Evolutionary conservation across 2,797 vertebrate species (phyloP), one percentile per base, ranked within the genome.

Genomic region (Chrosomus eos): DNA sequence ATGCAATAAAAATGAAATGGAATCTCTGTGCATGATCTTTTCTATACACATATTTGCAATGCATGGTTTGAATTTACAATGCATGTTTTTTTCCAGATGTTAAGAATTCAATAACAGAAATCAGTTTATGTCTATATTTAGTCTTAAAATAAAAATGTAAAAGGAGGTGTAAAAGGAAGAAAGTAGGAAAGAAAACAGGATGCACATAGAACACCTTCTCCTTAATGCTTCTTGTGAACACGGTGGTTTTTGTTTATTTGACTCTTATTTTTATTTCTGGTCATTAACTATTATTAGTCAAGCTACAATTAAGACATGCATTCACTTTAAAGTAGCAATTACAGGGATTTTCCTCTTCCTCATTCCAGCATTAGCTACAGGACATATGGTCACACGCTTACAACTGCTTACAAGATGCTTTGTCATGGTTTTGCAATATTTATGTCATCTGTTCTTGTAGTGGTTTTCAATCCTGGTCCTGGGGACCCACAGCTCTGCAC

Each of bases 41-140:
- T 45, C 43, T 45, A 45, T 45, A 45, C 19, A 21, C 51, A 21
- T 21, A 19, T 51, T 45, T 53, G 11, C 51, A 53, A 55, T 23
- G 51, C 51, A 55, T 23, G 18, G 31, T 67, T 7, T 28, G 51
- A 53, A 21, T 53, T 45, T 55, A 53, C 51, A 55, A 55, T 55
- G 51, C 51, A 55, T 23, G 18, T 8, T 67, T 7, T 45, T 48
- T 73, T 71, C 40, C 19, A 80, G 72, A n/a, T 58, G 55, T 58
- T n/a, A 82, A 68, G 28, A 82, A 45, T 28, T 83, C 64, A 55
- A 55, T 31, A 72, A 80, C n/a, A 26, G n/a, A 60, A 14, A 60
- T 5, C 11, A 26, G 11, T 60, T 5, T 60, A 26, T 60, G 11
- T 60, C 11, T 60, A 26, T 60, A 60, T 60, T 26, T 5, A 60